phyloP scores from a whole-genome alignment of 2,888 invertebrate species.

The Ophion ventricosus region DNA sequence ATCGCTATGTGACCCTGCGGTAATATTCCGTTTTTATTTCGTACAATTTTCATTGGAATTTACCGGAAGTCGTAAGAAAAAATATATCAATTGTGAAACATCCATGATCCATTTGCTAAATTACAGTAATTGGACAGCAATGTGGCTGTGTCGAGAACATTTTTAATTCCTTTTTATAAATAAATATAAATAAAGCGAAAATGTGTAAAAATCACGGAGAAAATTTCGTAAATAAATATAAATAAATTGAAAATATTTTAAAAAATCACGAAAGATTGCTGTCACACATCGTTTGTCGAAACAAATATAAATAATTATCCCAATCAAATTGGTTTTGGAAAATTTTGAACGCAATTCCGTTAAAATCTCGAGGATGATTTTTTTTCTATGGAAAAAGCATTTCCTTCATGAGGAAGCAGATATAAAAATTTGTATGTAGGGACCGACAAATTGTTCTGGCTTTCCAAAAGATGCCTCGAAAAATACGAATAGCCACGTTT shows the following conservation, averaged over 20 bases:
- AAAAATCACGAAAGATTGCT: neutral
- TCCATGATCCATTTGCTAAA: neutral
- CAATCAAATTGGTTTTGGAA: neutral
- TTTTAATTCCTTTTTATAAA: neutral
- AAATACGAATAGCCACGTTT: slow-evolving; percentile 4
- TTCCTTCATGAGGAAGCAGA: neutral
- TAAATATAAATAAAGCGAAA: neutral
- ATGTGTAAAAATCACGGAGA: neutral
- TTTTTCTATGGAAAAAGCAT: neutral
- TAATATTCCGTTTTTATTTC: slow-evolving; percentile 51
- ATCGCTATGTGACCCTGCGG: slow-evolving; percentile 85
- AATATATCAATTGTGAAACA: neutral
- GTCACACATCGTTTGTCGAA: neutral
- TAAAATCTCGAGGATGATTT: neutral
- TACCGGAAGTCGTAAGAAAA: slow-evolving; percentile 1
- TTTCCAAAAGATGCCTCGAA: neutral
- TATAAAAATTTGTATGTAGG: neutral
- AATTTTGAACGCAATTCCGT: neutral
- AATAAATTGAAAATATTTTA: neutral
- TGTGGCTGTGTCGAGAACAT: too few species aligned
- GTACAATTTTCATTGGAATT: slow-evolving; percentile 2
- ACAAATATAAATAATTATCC: too few species aligned
- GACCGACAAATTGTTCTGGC: neutral
- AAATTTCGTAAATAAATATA: neutral
- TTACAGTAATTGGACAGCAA: too few species aligned